phyloP scores from a whole-genome alignment of 2,797 vertebrate genomes.

The Gobio occitaniae region DNA sequence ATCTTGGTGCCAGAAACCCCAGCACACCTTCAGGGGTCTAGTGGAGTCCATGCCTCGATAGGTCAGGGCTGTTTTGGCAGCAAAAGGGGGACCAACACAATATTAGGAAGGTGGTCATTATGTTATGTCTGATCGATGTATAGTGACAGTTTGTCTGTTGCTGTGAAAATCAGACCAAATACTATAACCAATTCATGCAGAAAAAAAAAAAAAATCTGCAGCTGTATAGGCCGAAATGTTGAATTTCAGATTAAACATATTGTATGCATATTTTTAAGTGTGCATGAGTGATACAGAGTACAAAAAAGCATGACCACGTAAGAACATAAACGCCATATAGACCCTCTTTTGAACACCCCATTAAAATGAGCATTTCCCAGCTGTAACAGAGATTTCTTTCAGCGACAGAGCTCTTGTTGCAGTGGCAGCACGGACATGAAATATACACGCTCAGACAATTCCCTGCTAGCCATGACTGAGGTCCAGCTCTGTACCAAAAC shows the following conservation, averaged over 20 bases:
- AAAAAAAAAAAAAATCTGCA: background rate
- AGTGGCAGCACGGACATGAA: constrained; percentile 65
- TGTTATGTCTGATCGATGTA: no score
- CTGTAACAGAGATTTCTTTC: constrained; percentile 71
- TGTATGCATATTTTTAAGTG: background rate
- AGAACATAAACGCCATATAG: constrained; percentile 17
- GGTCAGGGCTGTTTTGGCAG: no score
- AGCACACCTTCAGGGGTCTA: no score
- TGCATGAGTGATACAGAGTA: constrained; percentile 23
- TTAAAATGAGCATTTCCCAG: constrained; percentile 65
- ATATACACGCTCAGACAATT: constrained; percentile 69
- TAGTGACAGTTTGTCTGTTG: background rate
- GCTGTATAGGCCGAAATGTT: background rate
- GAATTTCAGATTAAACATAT: constrained; percentile 22
- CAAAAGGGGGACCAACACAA: no score
- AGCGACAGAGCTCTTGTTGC: constrained; percentile 65
- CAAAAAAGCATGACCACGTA: background rate
- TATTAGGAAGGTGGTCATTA: no score
- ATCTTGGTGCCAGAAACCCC: no score
- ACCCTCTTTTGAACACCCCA: constrained; percentile 59
- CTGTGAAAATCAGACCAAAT: constrained; percentile 11
- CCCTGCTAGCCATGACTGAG: constrained; percentile 54
- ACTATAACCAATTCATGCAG: background rate
- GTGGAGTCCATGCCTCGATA: no score
- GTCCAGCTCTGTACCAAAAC: constrained; percentile 25